Evolutionary conservation across 2,797 vertebrate species (phyloP).

Genomic region (Okamejei kenojei): DNA sequence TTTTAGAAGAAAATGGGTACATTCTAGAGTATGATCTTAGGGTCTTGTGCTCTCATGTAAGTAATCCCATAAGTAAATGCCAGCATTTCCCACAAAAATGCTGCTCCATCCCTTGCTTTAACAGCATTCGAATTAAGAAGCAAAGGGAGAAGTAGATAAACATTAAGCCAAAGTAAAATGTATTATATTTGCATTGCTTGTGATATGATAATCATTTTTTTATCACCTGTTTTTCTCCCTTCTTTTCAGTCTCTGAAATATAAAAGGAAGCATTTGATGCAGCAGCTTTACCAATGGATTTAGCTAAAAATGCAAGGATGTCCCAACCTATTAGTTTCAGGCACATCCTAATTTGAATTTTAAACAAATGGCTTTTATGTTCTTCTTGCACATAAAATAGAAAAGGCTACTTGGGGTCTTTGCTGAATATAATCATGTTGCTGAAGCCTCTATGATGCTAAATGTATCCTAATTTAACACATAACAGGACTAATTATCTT

Average conservation of each 20-base stretch:
- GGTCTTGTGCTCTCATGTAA: no score
- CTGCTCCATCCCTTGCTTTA: no score
- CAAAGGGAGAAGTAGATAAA: not conserved
- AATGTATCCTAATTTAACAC: slow-evolving; percentile 59
- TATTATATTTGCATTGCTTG: not conserved
- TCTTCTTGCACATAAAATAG: slow-evolving; percentile 21
- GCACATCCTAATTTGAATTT: slow-evolving; percentile 41
- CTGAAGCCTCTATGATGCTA: slow-evolving; percentile 52
- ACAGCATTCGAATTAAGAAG: not conserved
- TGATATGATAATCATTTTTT: slow-evolving; percentile 32
- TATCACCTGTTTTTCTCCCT: not conserved
- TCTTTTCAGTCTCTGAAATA: not conserved
- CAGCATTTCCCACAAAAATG: no score
- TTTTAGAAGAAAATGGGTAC: no score
- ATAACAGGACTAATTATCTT: slow-evolving; percentile 70
- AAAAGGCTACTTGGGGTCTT: slow-evolving; percentile 45
- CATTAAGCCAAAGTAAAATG: not conserved
- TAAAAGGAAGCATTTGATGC: not conserved
- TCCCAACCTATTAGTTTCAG: slow-evolving; percentile 27
- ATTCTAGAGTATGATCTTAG: no score
- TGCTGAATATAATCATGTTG: slow-evolving; percentile 47
- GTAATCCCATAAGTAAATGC: no score
- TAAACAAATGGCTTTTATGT: slow-evolving; percentile 33
- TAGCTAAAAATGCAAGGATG: slow-evolving; percentile 38
- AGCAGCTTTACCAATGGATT: slow-evolving; percentile 40